Conservation (phyloP, 2,888 invertebrate genomes). For the Folsomia manolachei region DNA sequence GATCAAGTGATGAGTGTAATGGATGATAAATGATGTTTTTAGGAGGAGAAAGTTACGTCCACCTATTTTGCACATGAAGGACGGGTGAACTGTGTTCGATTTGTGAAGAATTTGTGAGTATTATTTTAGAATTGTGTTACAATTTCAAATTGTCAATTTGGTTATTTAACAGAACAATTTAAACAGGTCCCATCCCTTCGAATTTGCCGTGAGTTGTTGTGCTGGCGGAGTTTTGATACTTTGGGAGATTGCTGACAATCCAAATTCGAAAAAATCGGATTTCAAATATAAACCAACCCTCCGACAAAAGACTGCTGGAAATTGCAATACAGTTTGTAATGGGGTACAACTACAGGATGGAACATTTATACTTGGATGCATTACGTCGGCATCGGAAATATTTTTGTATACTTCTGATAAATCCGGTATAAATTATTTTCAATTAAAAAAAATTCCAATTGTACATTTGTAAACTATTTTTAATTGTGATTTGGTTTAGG, state of each 20-base stretch:
- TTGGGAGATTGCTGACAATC: slow-evolving; percentile 29
- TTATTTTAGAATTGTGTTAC: neutral
- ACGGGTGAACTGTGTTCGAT: slow-evolving; percentile 72
- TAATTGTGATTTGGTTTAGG: neutral
- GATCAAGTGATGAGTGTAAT: too few species aligned
- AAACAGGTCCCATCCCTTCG: too few species aligned
- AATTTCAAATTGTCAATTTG: slow-evolving; percentile 4
- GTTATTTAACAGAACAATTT: slow-evolving; percentile 15
- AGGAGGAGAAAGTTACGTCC: slow-evolving; percentile 60
- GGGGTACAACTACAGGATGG: slow-evolving; percentile 28
- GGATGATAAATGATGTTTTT: slow-evolving; percentile 44
- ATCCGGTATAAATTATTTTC: slow-evolving; percentile 16
- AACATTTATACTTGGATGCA: slow-evolving; percentile 31
- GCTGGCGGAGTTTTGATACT: slow-evolving; percentile 37
- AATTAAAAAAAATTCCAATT: neutral
- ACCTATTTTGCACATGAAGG: slow-evolving; percentile 66
- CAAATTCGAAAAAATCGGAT: neutral
- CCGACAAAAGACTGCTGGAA: slow-evolving; percentile 2
- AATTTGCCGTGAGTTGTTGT: slow-evolving; percentile 36
- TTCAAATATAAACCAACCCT: slow-evolving; percentile 18
- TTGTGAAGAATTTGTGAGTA: slow-evolving; percentile 56
- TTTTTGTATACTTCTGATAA: slow-evolving; percentile 24
- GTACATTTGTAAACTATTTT: neutral
- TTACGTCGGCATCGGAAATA: slow-evolving; percentile 40
- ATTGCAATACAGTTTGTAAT: slow-evolving; percentile 42